Base-by-base conservation (phyloP, 2,888 invertebrate species). In the Euzetes globulus region DNA sequence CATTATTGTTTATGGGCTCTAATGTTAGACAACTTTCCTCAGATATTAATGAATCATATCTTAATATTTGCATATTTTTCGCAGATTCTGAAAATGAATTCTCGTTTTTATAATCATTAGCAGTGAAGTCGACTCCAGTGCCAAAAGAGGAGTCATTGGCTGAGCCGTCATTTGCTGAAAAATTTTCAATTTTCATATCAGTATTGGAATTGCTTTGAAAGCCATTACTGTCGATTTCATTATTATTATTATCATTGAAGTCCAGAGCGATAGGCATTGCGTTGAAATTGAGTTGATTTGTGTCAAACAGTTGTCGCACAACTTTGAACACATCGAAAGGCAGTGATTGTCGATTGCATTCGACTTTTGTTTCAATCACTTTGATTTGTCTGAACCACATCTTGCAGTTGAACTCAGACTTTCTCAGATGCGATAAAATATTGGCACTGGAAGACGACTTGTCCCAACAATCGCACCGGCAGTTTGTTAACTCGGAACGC, bases 61-160 rank as follows among this genome's bases (percentile, higher is more conserved):
- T 45, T 68, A 68, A 68, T 45, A 45, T 68, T 68, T 68, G 68
- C 68, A 68, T 68, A 68, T 68, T 68, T 68, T 68, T 68, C 5
- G 9, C n/a, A n/a, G 33, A 68, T 7, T 68, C 45, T 19, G 19
- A 6, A 63, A 63, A 63, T 63, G 63, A 33, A 17, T 33, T 63
- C 63, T 63, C 63, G 63, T 63, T 63, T 37, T 63, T 29, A 37
- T 63, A 63, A 29, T 63, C 63, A 33, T 63, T 37, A 37, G 6
- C 37, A 33, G 17, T 33, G 13, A 19, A 63, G 17, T 29, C 37
- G n/a, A n/a, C 33, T 1, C 9, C 11, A 17, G 33, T 33, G 33
- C 33, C 37, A 68, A 41, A 41, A 45, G 45, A 29, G 17, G 3
- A 19, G 58, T 22, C 45, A 68, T 45, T 45, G 22, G n/a, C 19